Conservation (phyloP, 2,797 vertebrate genomes). For the Ctenochaetus hawaiiensis region DNA sequence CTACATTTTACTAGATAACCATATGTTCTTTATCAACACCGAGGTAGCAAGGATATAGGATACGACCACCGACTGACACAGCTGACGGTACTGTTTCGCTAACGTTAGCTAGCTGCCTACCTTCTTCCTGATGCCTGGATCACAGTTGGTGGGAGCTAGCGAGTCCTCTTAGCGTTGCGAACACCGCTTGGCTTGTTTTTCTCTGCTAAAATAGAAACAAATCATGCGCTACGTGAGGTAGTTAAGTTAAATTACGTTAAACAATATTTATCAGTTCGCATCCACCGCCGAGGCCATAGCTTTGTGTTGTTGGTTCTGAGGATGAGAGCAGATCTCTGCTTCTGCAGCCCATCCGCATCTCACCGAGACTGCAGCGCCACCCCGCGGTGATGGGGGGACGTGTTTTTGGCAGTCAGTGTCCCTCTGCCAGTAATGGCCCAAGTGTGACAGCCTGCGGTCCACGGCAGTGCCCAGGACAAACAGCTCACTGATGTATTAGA, state of each 20-base stretch:
- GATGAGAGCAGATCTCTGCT: constrained; percentile 60
- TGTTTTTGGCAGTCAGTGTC: not conserved
- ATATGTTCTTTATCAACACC: too few relatives aligned
- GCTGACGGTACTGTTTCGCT: constrained; percentile 10
- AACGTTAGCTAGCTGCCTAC: constrained; percentile 69
- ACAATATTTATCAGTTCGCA: constrained; percentile 14
- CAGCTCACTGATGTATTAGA: not conserved
- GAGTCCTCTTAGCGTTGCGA: constrained; percentile 20
- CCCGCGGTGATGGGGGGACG: constrained; percentile 45
- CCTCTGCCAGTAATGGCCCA: not conserved
- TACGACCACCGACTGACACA: not conserved
- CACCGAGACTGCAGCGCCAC: constrained; percentile 53
- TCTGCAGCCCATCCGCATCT: constrained; percentile 43
- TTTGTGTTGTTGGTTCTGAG: constrained; percentile 2
- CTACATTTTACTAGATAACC: too few relatives aligned
- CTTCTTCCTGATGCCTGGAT: constrained; percentile 62
- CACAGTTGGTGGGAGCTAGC: constrained; percentile 38
- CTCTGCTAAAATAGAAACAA: not conserved
- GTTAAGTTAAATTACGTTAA: not conserved
- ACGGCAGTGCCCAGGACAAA: not conserved
- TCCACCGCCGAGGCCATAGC: constrained; percentile 25
- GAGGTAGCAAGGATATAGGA: not conserved
- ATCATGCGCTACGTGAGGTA: constrained; percentile 6
- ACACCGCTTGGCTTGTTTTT: constrained; percentile 5
- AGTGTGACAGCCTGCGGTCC: not conserved